These are phyloP conservation scores for Catostylus mosaicus DNA, from an alignment of 30 jellyfish, hydroid and myxozoan genomes.

Conservation along the genomic window DNA sequence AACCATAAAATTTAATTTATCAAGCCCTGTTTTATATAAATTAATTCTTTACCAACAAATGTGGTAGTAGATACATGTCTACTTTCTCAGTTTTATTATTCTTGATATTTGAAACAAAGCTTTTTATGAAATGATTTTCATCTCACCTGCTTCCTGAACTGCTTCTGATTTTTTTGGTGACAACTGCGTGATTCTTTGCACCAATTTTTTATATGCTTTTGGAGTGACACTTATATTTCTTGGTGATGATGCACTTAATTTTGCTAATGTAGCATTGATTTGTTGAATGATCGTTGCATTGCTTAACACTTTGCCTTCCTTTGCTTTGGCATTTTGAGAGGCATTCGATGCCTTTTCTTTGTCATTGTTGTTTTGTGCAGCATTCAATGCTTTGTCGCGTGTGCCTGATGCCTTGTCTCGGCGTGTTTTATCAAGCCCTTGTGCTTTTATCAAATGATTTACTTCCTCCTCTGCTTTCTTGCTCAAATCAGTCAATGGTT, in stretches of 20 bases:
- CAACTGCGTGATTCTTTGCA: conserved; percentile 71
- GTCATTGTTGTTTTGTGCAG: not conserved
- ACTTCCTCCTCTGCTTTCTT: conserved; percentile 97
- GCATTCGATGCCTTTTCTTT: not conserved
- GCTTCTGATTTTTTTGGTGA: conserved; percentile 68
- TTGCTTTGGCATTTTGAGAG: not conserved
- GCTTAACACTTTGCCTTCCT: not conserved
- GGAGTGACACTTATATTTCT: conserved; percentile 43
- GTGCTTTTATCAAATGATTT: conserved; percentile 67
- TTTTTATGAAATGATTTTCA: no score
- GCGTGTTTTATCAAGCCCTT: conserved; percentile 45
- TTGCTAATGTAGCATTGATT: conserved; percentile 80
- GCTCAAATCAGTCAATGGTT: conserved; percentile 94
- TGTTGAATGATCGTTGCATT: conserved; percentile 67
- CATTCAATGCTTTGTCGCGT: not conserved
- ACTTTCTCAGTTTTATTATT: no score
- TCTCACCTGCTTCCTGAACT: conserved; percentile 69
- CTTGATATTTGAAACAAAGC: no score
- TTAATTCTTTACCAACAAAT: no score
- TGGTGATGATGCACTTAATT: conserved; percentile 65
- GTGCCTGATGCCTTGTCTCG: conserved; percentile 21
- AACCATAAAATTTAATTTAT: no score
- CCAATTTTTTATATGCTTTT: conserved; percentile 59
- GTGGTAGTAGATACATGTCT: no score
- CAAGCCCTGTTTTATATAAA: no score